phyloP scores from a whole-genome alignment of 2,888 invertebrate species.

The Hemithea aestivaria region DNA sequence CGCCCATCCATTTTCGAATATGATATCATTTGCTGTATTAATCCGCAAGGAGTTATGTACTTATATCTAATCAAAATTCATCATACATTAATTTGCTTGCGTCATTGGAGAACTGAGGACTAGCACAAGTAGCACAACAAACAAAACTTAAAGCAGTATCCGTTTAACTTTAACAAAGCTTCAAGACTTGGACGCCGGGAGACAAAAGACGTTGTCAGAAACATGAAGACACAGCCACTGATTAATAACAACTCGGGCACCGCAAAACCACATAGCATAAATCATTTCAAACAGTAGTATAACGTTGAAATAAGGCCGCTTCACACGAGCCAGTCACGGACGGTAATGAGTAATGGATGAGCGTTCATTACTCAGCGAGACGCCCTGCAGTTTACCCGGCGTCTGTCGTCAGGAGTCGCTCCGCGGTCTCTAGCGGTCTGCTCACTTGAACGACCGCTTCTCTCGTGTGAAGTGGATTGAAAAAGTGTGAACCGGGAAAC shows the following conservation, averaged over 20 bases:
- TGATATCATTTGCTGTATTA: constrained; percentile 22
- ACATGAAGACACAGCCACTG: constrained; percentile 23
- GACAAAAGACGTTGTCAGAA: constrained; percentile 23
- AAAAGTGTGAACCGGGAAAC: constrained; percentile 26
- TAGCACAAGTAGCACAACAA: constrained; percentile 7
- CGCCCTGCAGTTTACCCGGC: constrained; percentile 59
- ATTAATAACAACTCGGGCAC: constrained; percentile 32
- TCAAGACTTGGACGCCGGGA: constrained; percentile 8
- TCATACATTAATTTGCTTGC: constrained; percentile 14
- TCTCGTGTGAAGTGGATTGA: constrained; percentile 20
- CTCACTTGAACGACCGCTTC: constrained; percentile 23
- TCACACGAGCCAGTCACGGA: constrained; percentile 56
- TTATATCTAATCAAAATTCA: constrained; percentile 22
- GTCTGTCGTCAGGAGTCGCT: constrained; percentile 53
- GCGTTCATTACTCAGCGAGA: constrained; percentile 64
- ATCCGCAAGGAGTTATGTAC: constrained; percentile 18
- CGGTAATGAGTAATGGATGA: constrained; percentile 56
- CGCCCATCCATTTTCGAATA: constrained; percentile 6
- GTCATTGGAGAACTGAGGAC: constrained; percentile 4
- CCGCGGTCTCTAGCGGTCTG: constrained; percentile 29
- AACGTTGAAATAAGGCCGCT: constrained; percentile 55
- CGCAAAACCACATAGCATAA: constrained; percentile 27
- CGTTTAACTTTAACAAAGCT: constrained; percentile 9
- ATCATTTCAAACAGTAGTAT: constrained; percentile 36
- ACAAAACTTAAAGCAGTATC: constrained; percentile 5